Percentiles rank a stretch among this genome's conserved stretches.
phyloP scores from a whole-genome alignment of 1,140 invertebrate genomes.

The Eupristina koningsbergeri region DNA sequence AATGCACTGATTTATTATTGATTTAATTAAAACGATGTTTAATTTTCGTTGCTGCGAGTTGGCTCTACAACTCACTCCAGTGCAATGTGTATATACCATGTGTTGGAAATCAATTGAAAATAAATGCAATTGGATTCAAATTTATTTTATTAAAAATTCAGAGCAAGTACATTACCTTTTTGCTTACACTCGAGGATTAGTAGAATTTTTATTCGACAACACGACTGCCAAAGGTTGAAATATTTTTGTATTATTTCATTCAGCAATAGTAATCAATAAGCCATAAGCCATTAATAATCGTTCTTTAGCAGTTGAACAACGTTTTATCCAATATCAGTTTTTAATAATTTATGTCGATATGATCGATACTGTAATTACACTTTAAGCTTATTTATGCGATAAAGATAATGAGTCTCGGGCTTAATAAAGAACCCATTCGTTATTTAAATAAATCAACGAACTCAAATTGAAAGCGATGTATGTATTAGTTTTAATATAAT shows the following conservation, averaged over 20 bases:
- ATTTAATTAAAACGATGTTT: slow-evolving; percentile 47
- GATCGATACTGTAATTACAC: too few relatives aligned
- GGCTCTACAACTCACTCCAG: background rate
- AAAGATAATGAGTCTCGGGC: background rate
- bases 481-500: background rate
- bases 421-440: background rate
- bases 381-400: too few relatives aligned
- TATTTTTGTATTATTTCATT: too few relatives aligned
- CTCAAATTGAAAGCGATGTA: background rate
- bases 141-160: too few relatives aligned
- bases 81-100: background rate
- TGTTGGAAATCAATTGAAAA: background rate
- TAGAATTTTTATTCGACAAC: background rate
- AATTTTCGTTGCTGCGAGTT: slow-evolving; percentile 8
- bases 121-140: background rate
- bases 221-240: background rate
- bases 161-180: background rate
- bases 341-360: too few relatives aligned
- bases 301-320: too few relatives aligned
- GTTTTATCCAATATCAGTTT: too few relatives aligned
- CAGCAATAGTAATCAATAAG: too few relatives aligned
- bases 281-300: too few relatives aligned
- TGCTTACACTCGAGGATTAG: background rate
- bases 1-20: slow-evolving; percentile 38
- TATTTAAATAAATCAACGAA: background rate